Conservation (phyloP, 2,888 invertebrate genomes). For the Ophion ventricosus region DNA sequence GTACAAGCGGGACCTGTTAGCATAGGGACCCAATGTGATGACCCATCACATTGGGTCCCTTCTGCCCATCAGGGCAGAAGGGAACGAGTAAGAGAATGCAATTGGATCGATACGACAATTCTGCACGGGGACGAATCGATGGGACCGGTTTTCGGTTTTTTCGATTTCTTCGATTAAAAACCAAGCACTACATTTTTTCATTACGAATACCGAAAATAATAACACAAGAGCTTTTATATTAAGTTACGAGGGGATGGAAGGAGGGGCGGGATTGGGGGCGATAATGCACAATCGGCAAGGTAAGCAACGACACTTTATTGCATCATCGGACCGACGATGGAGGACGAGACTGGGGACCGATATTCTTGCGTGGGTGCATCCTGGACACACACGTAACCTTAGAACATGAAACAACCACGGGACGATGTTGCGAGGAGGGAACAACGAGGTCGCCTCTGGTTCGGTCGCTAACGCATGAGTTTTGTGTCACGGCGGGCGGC, state of each 20-base stretch:
- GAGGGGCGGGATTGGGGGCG: neutral
- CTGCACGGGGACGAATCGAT: no score
- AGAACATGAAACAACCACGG: conserved; percentile 68
- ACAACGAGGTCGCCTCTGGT: conserved; percentile 59
- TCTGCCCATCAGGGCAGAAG: no score
- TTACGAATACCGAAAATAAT: neutral
- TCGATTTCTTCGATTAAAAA: neutral
- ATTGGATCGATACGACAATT: no score
- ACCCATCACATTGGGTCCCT: no score
- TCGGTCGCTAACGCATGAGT: conserved; percentile 71
- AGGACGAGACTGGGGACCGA: conserved; percentile 47
- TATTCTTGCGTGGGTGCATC: conserved; percentile 69
- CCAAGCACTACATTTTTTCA: no score
- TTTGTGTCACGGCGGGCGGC: conserved; percentile 78
- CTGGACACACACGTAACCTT: conserved; percentile 67
- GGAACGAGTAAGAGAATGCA: no score
- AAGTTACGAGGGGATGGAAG: neutral
- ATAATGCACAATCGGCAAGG: conserved; percentile 61
- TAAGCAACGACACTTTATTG: conserved; percentile 43
- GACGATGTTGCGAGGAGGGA: conserved; percentile 52
- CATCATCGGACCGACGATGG: conserved; percentile 39
- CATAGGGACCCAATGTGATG: no score
- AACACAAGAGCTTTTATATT: neutral
- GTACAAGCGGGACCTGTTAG: no score
- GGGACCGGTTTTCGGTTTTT: neutral